Conservation (phyloP, 2,888 invertebrate species). For the Blomia tropicalis region DNA sequence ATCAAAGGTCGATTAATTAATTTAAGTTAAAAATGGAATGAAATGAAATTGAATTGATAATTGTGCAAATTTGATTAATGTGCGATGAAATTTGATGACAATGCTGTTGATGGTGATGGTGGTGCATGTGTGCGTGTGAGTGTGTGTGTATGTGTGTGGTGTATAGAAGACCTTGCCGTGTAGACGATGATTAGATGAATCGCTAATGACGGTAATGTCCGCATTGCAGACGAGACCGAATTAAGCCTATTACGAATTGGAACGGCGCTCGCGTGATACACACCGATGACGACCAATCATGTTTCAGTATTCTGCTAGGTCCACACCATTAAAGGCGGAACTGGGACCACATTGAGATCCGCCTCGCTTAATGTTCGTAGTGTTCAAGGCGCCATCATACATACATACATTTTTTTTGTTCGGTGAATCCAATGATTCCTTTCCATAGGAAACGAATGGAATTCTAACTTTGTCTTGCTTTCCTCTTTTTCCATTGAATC, state of each 20-base stretch:
- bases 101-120: neutral
- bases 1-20: constrained; percentile 5
- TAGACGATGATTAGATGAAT: constrained; percentile 10
- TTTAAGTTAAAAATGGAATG: constrained; percentile 10
- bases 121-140: neutral
- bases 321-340: too few relatives aligned
- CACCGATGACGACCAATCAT: neutral
- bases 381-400: too few relatives aligned
- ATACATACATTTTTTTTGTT: too few relatives aligned
- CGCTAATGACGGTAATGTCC: constrained; percentile 15
- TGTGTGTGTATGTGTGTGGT: neutral
- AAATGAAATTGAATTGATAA: constrained; percentile 14
- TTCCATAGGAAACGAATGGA: too few relatives aligned
- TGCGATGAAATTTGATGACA: constrained; percentile 12
- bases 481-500: too few relatives aligned
- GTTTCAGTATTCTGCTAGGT: too few relatives aligned
- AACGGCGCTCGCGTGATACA: neutral
- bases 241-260: constrained; percentile 5
- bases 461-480: too few relatives aligned
- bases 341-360: too few relatives aligned
- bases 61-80: constrained; percentile 13
- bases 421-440: too few relatives aligned
- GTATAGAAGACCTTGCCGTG: neutral
- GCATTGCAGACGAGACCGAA: neutral
- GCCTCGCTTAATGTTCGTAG: too few relatives aligned